Percentiles rank a stretch among this genome's conserved stretches.
These are phyloP conservation scores for Drosophila parvula DNA, from an alignment of 1,140 invertebrate species.

Conservation along the genomic window DNA sequence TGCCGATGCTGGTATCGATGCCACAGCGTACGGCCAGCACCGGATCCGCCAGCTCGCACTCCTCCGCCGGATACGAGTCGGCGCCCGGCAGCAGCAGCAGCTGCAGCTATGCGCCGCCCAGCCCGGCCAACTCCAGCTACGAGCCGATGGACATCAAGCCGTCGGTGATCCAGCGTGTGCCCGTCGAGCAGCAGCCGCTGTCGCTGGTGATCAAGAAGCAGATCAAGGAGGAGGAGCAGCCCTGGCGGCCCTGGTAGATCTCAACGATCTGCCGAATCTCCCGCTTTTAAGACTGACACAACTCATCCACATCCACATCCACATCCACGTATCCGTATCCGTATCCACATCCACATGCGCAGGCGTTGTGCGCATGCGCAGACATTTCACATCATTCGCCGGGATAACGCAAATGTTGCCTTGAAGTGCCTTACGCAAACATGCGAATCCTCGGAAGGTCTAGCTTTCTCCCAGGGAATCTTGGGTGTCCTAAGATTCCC, in stretches of 20 bases:
- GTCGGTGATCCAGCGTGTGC: conserved; percentile 84
- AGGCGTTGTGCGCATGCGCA: conserved; percentile 67
- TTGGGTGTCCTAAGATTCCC: conserved; percentile 23
- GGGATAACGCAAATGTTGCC: conserved; percentile 72
- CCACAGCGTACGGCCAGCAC: conserved; percentile 89
- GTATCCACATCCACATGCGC: conserved; percentile 53
- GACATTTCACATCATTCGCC: conserved; percentile 72
- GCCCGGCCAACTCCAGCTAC: conserved; percentile 79
- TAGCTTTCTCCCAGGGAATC: conserved; percentile 12
- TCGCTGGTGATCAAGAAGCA: conserved; percentile 86
- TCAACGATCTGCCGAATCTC: conserved; percentile 35
- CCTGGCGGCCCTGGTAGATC: conserved; percentile 90
- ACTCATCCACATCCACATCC: conserved; percentile 35
- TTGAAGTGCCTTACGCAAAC: conserved; percentile 63
- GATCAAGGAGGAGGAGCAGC: conserved; percentile 85
- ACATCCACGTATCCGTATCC: conserved; percentile 12
- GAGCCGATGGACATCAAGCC: conserved; percentile 83
- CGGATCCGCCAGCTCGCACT: conserved; percentile 87
- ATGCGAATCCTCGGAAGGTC: conserved; percentile 53
- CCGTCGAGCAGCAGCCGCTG: conserved; percentile 87
- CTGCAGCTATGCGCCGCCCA: conserved; percentile 78
- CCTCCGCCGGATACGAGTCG: conserved; percentile 84
- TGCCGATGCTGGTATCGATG: conserved; percentile 88
- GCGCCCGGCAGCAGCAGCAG: conserved; percentile 72
- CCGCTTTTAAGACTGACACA: conserved; percentile 77